Percentiles rank a stretch among this genome's conserved stretches.
These are phyloP conservation scores for Drosophila trapezifrons DNA, from an alignment of 1,140 invertebrate species.

Conservation along the genomic window DNA sequence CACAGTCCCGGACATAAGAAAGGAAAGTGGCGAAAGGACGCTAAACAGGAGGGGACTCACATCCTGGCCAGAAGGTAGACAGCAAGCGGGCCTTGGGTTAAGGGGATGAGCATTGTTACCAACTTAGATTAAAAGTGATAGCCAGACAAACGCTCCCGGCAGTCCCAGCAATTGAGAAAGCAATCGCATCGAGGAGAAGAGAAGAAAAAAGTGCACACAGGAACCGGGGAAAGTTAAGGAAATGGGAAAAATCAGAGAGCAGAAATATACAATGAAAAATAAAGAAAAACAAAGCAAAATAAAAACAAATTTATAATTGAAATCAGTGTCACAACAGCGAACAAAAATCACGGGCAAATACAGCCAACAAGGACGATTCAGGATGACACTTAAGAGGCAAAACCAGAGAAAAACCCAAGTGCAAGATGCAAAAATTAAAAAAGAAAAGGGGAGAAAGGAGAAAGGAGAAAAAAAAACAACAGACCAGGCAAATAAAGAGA, in stretches of 20 bases:
- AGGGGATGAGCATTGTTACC: slow-evolving; percentile 51
- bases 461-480: neutral
- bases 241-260: slow-evolving; percentile 22
- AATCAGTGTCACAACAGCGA: slow-evolving; percentile 72
- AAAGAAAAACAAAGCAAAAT: slow-evolving; percentile 2
- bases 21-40: neutral
- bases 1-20: slow-evolving; percentile 15
- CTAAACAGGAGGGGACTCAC: slow-evolving; percentile 8
- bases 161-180: slow-evolving; percentile 64
- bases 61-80: slow-evolving; percentile 6
- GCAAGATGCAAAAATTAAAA: slow-evolving; percentile 47
- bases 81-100: neutral
- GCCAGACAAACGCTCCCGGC: slow-evolving; percentile 57
- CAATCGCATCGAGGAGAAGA: slow-evolving; percentile 47
- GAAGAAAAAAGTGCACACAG: neutral
- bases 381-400: slow-evolving; percentile 55
- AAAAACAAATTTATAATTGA: slow-evolving; percentile 78
- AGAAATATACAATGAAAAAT: too few species aligned
- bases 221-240: slow-evolving; percentile 8
- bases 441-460: neutral
- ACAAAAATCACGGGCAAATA: slow-evolving; percentile 4
- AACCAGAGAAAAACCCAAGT: slow-evolving; percentile 14
- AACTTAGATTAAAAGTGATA: slow-evolving; percentile 75
- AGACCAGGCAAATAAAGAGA: slow-evolving; percentile 2
- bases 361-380: slow-evolving; percentile 29